Conservation (phyloP, 2,888 invertebrate genomes). For the Malthinus seriepunctatus region DNA sequence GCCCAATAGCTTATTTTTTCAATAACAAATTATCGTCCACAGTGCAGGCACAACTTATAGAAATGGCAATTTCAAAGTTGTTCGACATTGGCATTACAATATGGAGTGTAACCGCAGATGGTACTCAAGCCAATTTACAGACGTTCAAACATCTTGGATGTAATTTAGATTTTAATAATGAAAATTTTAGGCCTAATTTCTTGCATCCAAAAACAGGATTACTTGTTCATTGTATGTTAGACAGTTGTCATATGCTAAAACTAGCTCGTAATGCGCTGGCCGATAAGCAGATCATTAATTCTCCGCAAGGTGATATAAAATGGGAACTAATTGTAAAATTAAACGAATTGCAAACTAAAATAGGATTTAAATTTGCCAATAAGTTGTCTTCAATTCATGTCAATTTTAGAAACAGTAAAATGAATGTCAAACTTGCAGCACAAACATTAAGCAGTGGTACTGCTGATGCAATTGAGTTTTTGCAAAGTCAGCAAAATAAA, state of each 20-base stretch:
- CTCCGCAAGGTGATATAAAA: neutral
- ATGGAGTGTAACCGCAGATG: constrained; percentile 32
- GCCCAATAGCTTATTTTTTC: constrained; percentile 34
- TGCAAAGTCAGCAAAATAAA: neutral
- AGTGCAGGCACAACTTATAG: constrained; percentile 26
- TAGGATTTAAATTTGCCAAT: neutral
- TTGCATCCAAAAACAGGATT: neutral
- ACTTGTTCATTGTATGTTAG: constrained; percentile 2
- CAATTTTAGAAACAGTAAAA: constrained; percentile 11
- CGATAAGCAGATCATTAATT: neutral
- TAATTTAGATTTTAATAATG: neutral
- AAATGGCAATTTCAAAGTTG: constrained; percentile 19
- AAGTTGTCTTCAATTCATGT: neutral
- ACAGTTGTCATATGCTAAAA: constrained; percentile 8
- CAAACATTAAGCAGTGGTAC: constrained; percentile 7
- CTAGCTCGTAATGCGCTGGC: constrained; percentile 2
- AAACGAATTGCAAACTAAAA: neutral
- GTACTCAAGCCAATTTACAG: constrained; percentile 26
- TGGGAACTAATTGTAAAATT: neutral
- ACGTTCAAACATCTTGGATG: constrained; percentile 12
- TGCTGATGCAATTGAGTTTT: constrained; percentile 2
- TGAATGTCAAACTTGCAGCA: constrained; percentile 11
- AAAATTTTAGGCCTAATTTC: neutral
- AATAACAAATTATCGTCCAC: constrained; percentile 29
- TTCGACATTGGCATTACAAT: constrained; percentile 28